Percentiles rank a stretch among this genome's conserved stretches.
Evolutionary conservation across 2,113 vertebrate species (phyloP).

Genomic region (Dipodomys stephensi): DNA sequence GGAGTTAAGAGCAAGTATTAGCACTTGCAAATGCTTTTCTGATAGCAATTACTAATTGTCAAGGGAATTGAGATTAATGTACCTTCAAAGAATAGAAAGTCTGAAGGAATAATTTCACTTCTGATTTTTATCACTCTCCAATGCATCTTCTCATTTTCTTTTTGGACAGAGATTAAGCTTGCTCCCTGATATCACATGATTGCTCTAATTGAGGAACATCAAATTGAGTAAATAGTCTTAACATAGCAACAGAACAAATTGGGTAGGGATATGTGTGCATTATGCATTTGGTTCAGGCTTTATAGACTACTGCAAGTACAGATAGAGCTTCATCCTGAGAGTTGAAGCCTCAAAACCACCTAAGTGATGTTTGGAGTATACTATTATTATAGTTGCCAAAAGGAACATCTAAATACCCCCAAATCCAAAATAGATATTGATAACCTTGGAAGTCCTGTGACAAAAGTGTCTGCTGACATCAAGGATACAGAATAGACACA

Average conservation of each 20-base stretch:
- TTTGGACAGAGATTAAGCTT: background rate
- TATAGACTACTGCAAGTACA: background rate
- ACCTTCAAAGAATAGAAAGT: background rate
- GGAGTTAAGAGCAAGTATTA: background rate
- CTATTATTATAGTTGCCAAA: background rate
- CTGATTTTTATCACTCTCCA: background rate
- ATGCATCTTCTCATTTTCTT: background rate
- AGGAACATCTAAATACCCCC: background rate
- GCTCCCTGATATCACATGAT: background rate
- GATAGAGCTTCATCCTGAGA: background rate
- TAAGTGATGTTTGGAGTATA: background rate
- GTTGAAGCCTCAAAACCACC: background rate
- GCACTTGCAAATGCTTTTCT: background rate
- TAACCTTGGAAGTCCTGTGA: background rate
- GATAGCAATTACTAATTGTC: background rate
- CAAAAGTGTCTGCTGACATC: background rate
- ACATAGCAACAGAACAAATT: background rate
- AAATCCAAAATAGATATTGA: background rate
- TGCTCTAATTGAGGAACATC: background rate
- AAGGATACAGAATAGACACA: background rate
- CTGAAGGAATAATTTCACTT: background rate
- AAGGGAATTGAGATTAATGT: background rate
- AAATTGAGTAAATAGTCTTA: background rate
- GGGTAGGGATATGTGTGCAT: background rate
- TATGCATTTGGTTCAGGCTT: background rate